Conservation (phyloP, 2,113 vertebrate species). For the Grammomys dolichurus region DNA sequence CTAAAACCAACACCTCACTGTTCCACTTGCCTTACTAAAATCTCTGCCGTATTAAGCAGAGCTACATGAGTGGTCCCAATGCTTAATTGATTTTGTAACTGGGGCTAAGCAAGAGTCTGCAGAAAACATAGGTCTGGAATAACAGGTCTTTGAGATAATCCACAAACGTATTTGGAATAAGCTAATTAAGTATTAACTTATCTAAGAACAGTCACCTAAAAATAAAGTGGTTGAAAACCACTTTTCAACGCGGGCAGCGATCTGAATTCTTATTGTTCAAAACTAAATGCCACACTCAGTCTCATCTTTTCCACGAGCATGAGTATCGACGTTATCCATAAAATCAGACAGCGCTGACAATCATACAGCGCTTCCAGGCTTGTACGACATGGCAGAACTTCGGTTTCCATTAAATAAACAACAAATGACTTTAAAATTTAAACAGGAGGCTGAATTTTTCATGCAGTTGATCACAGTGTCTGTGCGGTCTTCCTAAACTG, state of each 20-base stretch:
- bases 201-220: constrained; percentile 65
- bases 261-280: constrained; percentile 80
- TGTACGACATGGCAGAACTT: constrained; percentile 78
- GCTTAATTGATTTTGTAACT: constrained; percentile 26
- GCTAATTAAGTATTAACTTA: constrained; percentile 67
- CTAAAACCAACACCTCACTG: constrained; percentile 1
- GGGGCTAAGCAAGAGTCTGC: not conserved
- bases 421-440: constrained; percentile 85
- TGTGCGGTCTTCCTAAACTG: constrained; percentile 30
- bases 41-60: not conserved
- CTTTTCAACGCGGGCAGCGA: constrained; percentile 67
- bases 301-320: constrained; percentile 75
- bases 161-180: constrained; percentile 54
- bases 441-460: constrained; percentile 85
- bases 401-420: constrained; percentile 86
- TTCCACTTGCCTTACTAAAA: constrained; percentile 2
- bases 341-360: constrained; percentile 76
- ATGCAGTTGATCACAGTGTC: constrained; percentile 68
- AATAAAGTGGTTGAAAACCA: not conserved
- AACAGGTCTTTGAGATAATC: constrained; percentile 39
- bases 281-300: constrained; percentile 84
- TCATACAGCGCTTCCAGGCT: constrained; percentile 64
- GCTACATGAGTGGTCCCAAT: not conserved
- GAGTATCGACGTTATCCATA: constrained; percentile 82
- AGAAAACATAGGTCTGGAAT: constrained; percentile 57